A percentile compares a stretch with the other conserved stretches of the same genome.
Conservation (phyloP, 2,888 invertebrate species). For the Diloba caeruleocephala region DNA sequence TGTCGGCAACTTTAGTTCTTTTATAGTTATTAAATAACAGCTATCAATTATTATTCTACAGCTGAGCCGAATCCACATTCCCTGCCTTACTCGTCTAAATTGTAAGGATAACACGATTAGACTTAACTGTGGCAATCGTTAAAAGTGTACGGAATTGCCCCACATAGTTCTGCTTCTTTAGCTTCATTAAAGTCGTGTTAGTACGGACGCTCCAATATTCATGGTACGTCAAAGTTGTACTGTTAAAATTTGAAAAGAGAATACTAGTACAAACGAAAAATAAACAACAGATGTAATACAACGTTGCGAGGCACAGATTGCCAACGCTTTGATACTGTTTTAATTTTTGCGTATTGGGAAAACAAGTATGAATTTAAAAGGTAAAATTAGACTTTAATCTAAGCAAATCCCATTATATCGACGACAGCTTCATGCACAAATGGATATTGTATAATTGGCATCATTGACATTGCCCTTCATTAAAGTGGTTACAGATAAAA, state of each 20-base stretch:
- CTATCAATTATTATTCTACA: not conserved
- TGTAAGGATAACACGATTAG: slow-evolving; percentile 22
- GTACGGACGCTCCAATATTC: slow-evolving; percentile 19
- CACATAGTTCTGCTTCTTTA: too few species aligned
- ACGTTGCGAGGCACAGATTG: not conserved
- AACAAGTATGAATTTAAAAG: slow-evolving; percentile 20
- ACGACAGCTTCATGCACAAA: not conserved
- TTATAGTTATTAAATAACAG: not conserved
- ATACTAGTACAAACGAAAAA: slow-evolving; percentile 5
- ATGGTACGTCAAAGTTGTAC: slow-evolving; percentile 20
- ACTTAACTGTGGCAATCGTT: slow-evolving; percentile 20
- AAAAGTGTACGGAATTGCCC: slow-evolving; percentile 33
- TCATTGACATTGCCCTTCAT: not conserved
- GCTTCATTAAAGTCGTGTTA: slow-evolving; percentile 43
- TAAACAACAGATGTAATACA: not conserved
- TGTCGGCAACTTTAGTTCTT: too few species aligned
- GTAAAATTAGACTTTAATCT: slow-evolving; percentile 5
- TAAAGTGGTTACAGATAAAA: slow-evolving; percentile 8
- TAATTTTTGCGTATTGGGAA: not conserved
- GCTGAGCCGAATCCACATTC: not conserved
- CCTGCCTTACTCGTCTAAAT: slow-evolving; percentile 20
- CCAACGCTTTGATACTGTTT: slow-evolving; percentile 12
- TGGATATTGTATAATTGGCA: not conserved
- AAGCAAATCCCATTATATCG: slow-evolving; percentile 13
- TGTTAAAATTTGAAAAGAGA: slow-evolving; percentile 2